Evolutionary conservation across 1,140 invertebrate species (phyloP).

Genomic region (Caenorhabditis latens): DNA sequence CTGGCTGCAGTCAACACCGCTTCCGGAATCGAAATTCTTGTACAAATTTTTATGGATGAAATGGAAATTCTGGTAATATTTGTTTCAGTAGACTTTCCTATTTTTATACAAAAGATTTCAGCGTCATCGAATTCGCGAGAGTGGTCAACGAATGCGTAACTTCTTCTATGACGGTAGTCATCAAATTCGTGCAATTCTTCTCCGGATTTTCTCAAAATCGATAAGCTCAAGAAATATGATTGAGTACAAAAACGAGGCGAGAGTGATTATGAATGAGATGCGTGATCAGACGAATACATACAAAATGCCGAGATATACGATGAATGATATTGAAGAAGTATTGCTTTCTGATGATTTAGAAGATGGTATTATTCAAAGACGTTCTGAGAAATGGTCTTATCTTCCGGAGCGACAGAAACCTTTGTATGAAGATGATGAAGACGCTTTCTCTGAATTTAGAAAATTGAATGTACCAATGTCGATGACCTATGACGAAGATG

Average conservation of each 20-base stretch:
- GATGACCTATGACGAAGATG: constrained; percentile 28
- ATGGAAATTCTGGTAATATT: not conserved
- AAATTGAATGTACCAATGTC: constrained; percentile 40
- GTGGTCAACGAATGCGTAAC: not conserved
- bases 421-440: constrained; percentile 11
- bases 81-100: not conserved
- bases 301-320: constrained; percentile 37
- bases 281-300: constrained; percentile 6
- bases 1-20: constrained; percentile 2
- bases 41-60: constrained; percentile 42
- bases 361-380: constrained; percentile 22
- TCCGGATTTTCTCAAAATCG: constrained; percentile 31
- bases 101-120: not conserved
- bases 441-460: constrained; percentile 17
- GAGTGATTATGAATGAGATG: constrained; percentile 27
- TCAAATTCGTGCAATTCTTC: constrained; percentile 22
- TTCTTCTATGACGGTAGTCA: not conserved
- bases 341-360: constrained; percentile 43
- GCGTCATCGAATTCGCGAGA: constrained; percentile 13
- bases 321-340: constrained; percentile 37
- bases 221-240: constrained; percentile 20
- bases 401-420: constrained; percentile 7
- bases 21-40: constrained; percentile 43
- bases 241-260: constrained; percentile 29
- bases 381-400: constrained; percentile 19